Base-by-base conservation (phyloP, 2,888 invertebrate species). In the Spatulosminthurus flaviceps region DNA sequence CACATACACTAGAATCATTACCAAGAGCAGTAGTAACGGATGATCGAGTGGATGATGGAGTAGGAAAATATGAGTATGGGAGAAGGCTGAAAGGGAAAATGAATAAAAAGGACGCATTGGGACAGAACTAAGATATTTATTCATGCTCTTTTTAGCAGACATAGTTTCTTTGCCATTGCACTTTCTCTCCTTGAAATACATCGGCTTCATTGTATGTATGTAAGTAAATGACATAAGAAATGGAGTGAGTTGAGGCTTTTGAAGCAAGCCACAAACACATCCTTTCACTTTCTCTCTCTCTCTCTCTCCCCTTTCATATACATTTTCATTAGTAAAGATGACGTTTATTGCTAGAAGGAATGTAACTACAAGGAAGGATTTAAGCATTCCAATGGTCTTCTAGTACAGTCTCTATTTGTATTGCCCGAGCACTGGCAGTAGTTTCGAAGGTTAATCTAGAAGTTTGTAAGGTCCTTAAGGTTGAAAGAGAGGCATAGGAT, bases 41-140 rank as follows among this genome's bases (percentile, higher is more conserved):
- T 2, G n/a, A 51, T 13, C 1, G 19, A 2, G 19, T 11, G 16
- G 51, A 16, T 51, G 51, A n/a, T 16, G 51, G 51, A 51, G 51
- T n/a, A 51, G 51, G 51, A 51, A 34, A 34, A 4, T 34, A 34
- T 5, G 19, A 51, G 7, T n/a, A 19, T 51, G 5, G 9, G 5
- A n/a, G n/a, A n/a, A 51, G 4, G 2, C 16, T 51, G n/a, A 51
- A 51, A n/a, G n/a, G 16, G 51, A n/a, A 51, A 51, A 11, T 51
- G 51, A 51, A 51, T 51, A 51, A 51, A 51, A 51, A 51, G 51
- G 51, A 51, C 16, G 51, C 51, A 51, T 51, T 51, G 51, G 51
- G 16, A 19, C 51, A 51, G 51, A 51, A 51, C 5, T 51, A 51
- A 51, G 16, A 19, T 51, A 51, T 51, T 51, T 51, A 51, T 51